These are phyloP conservation scores for Lipophrys pholis DNA, from an alignment of 2,113 vertebrate genomes.

Conservation along the genomic window DNA sequence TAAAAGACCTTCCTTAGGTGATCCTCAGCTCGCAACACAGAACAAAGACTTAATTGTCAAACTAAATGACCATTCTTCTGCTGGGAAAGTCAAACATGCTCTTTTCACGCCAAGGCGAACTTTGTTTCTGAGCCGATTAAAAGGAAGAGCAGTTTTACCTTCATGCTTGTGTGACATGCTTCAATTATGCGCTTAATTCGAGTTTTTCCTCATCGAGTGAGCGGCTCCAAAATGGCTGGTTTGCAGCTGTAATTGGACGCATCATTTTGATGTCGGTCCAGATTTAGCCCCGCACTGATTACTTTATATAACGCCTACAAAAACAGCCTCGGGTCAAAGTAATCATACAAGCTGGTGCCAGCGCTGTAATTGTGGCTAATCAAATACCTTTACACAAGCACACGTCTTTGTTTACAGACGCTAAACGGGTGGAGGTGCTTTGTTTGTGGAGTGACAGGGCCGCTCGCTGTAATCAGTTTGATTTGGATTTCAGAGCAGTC, in stretches of 20 bases:
- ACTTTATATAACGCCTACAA: conserved; percentile 33
- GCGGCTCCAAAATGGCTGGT: conserved; percentile 37
- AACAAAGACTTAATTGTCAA: conserved; percentile 38
- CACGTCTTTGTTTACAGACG: conserved; percentile 38
- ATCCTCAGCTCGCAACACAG: neutral
- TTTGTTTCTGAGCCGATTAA: conserved; percentile 35
- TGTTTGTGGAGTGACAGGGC: conserved; percentile 39
- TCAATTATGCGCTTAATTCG: conserved; percentile 68
- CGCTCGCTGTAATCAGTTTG: conserved; percentile 47
- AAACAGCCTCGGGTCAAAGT: conserved; percentile 59
- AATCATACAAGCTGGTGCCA: conserved; percentile 49
- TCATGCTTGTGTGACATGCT: conserved; percentile 56
- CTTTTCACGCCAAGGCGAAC: conserved; percentile 4
- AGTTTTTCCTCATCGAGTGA: conserved; percentile 59
- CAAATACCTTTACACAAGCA: conserved; percentile 61
- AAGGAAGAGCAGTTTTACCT: conserved; percentile 60
- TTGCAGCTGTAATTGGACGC: conserved; percentile 64
- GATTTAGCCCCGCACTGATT: conserved; percentile 52
- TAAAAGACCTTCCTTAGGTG: neutral
- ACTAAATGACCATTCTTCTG: conserved; percentile 29
- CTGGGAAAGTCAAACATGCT: conserved; percentile 16
- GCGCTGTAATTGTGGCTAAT: conserved; percentile 72
- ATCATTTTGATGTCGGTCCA: conserved; percentile 42
- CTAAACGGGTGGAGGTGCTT: conserved; percentile 50
- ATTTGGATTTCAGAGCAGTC: conserved; percentile 27